phyloP scores from a whole-genome alignment of 1,140 invertebrate species.

The Phthorimaea operculella region DNA sequence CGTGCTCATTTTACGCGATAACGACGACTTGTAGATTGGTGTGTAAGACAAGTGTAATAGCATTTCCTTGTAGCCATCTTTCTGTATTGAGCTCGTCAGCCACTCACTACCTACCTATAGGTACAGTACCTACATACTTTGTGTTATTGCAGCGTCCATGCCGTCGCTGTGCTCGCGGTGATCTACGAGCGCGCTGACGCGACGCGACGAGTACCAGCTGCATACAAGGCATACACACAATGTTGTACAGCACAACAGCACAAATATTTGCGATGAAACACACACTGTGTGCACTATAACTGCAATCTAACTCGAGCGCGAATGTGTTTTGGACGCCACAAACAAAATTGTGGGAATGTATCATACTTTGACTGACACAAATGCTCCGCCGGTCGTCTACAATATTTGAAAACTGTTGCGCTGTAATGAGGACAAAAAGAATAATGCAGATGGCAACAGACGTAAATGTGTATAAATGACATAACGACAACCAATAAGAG shows the following conservation, averaged over 20 bases:
- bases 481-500: too few relatives aligned
- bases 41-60: too few relatives aligned
- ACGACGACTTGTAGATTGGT: too few relatives aligned
- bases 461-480: too few relatives aligned
- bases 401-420: not conserved
- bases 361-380: not conserved
- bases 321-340: not conserved
- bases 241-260: not conserved
- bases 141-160: not conserved
- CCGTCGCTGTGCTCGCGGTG: not conserved
- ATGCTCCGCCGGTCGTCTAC: not conserved
- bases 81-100: too few relatives aligned
- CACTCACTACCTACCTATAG: too few relatives aligned
- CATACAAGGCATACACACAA: not conserved
- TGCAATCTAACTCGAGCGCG: not conserved
- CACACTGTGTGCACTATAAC: not conserved
- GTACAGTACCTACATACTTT: too few relatives aligned
- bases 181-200: not conserved
- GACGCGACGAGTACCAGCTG: not conserved
- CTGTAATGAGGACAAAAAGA: too few relatives aligned
- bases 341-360: not conserved
- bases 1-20: too few relatives aligned
- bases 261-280: constrained; percentile 4
- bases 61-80: too few relatives aligned
- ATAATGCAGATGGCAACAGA: too few relatives aligned